Conservation (phyloP, 2,797 vertebrate species). For the Liasis olivaceus region DNA sequence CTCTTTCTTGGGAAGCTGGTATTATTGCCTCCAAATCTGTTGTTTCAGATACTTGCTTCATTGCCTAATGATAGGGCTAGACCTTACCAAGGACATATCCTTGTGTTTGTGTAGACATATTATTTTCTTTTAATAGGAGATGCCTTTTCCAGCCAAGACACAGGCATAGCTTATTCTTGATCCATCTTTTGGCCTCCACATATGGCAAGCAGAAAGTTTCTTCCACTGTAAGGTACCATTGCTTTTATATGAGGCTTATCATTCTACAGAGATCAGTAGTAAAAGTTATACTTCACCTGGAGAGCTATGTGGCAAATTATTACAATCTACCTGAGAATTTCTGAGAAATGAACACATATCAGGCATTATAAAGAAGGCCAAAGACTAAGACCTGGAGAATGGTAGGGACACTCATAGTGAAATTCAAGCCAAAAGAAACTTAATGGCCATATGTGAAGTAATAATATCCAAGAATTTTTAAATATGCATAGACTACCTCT, state of each 20-base stretch:
- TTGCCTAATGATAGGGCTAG: not conserved
- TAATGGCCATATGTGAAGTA: not conserved
- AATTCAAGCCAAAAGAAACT: not conserved
- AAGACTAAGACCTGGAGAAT: not conserved
- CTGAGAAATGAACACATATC: slow-evolving; percentile 38
- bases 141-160: not conserved
- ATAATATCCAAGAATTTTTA: not conserved
- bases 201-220: slow-evolving; percentile 31
- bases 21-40: not conserved
- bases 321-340: slow-evolving; percentile 33
- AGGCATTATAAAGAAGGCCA: slow-evolving; percentile 26
- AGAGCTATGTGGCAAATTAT: slow-evolving; percentile 34
- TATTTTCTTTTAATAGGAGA: slow-evolving; percentile 3
- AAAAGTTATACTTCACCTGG: slow-evolving; percentile 39
- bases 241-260: slow-evolving; percentile 37
- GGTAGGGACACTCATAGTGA: not conserved
- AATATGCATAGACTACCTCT: not conserved
- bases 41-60: not conserved
- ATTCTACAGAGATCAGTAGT: slow-evolving; percentile 26
- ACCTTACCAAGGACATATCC: not conserved
- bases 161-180: slow-evolving; percentile 16
- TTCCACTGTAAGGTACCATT: slow-evolving; percentile 24
- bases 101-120: not conserved
- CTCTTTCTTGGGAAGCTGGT: not conserved
- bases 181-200: fast-evolving